These are phyloP conservation scores for Limulus polyphemus DNA, from an alignment of 2,888 invertebrate genomes.

Conservation along the genomic window DNA sequence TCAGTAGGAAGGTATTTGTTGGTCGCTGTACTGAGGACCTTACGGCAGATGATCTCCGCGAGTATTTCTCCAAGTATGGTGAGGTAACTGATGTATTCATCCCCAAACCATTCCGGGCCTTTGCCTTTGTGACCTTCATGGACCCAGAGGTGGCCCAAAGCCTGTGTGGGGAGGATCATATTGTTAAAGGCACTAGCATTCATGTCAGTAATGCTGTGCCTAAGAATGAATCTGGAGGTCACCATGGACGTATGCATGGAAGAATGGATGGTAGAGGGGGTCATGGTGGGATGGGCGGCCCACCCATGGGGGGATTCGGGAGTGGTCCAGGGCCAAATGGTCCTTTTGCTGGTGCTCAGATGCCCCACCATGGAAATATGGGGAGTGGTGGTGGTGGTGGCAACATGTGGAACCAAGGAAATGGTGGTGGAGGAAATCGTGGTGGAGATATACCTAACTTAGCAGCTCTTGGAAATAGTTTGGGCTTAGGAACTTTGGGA, in stretches of 20 bases:
- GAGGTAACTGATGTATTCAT: slow-evolving; percentile 93
- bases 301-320: slow-evolving; percentile 36
- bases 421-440: slow-evolving; percentile 28
- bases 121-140: slow-evolving; percentile 86
- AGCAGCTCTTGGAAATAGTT: slow-evolving; percentile 32
- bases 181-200: slow-evolving; percentile 77
- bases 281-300: slow-evolving; percentile 30
- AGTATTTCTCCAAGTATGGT: slow-evolving; percentile 79
- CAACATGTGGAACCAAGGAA: slow-evolving; percentile 41
- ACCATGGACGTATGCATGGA: slow-evolving; percentile 27
- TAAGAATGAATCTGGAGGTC: slow-evolving; percentile 47
- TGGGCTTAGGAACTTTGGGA: slow-evolving; percentile 18
- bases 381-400: slow-evolving; percentile 31
- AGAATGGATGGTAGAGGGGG: slow-evolving; percentile 41
- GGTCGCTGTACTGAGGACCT: slow-evolving; percentile 89
- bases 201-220: slow-evolving; percentile 81
- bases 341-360: slow-evolving; percentile 6
- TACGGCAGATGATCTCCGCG: slow-evolving; percentile 73
- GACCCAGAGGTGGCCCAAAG: slow-evolving; percentile 82
- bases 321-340: slow-evolving; percentile 36
- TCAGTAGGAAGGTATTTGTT: slow-evolving; percentile 57
- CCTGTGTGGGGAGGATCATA: slow-evolving; percentile 84
- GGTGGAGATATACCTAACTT: slow-evolving; percentile 31
- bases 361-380: slow-evolving; percentile 6
- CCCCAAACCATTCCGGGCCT: slow-evolving; percentile 81